These are phyloP conservation scores for Ormyrus pomaceus DNA, from an alignment of 2,888 invertebrate species.

Conservation along the genomic window DNA sequence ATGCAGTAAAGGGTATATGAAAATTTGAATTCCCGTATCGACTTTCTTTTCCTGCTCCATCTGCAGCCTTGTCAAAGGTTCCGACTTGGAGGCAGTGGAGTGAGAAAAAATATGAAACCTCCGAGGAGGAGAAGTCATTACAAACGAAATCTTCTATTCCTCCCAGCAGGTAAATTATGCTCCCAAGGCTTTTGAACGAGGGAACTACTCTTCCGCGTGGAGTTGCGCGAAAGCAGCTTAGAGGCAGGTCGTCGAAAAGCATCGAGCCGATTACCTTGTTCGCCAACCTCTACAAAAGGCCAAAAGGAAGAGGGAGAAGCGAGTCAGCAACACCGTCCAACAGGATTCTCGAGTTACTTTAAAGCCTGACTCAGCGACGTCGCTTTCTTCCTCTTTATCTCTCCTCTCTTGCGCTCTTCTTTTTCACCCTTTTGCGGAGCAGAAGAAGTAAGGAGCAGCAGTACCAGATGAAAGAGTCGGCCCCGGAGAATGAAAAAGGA, in stretches of 20 bases:
- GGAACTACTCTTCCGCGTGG: slow-evolving; percentile 5
- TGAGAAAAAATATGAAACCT: no score
- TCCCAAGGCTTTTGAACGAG: no score
- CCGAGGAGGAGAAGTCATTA: no score
- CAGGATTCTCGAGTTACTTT: slow-evolving; percentile 48
- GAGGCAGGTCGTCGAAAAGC: slow-evolving; percentile 31
- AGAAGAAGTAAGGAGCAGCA: slow-evolving; percentile 41
- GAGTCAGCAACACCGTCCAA: slow-evolving; percentile 48
- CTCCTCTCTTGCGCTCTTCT: slow-evolving; percentile 11
- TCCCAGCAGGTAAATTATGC: no score
- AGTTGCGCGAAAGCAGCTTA: neutral
- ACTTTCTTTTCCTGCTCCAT: no score
- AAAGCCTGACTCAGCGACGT: slow-evolving; percentile 44
- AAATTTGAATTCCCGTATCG: no score
- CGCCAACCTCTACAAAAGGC: slow-evolving; percentile 24
- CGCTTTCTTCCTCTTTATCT: slow-evolving; percentile 21
- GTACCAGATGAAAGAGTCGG: slow-evolving; percentile 44
- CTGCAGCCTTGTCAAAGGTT: no score
- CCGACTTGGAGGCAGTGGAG: no score
- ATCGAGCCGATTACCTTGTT: slow-evolving; percentile 46
- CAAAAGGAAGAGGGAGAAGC: slow-evolving; percentile 22
- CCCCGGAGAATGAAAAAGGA: slow-evolving; percentile 22
- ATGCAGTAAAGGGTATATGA: no score
- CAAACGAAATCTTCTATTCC: no score
- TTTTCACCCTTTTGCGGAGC: slow-evolving; percentile 17